A percentile compares a stretch with the other conserved stretches of the same genome.
These are phyloP conservation scores for Drosophila macrospina DNA, from an alignment of 2,888 invertebrate species.

Conservation along the genomic window DNA sequence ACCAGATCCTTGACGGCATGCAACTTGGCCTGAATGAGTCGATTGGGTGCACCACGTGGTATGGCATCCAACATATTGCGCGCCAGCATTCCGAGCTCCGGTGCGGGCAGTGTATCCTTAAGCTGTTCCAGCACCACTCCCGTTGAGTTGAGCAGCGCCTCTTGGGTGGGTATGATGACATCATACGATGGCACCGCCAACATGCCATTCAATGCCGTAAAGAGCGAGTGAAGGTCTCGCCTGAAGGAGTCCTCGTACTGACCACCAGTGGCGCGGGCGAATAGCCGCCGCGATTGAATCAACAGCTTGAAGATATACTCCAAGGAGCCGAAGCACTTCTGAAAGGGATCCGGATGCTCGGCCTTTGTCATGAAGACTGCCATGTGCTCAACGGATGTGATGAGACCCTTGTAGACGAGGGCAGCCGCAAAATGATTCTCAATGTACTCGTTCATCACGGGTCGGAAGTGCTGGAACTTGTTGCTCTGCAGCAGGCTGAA, in stretches of 20 bases:
- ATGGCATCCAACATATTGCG: slow-evolving; percentile 92
- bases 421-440: slow-evolving; percentile 97
- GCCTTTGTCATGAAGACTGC: slow-evolving; percentile 94
- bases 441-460: slow-evolving; percentile 97
- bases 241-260: slow-evolving; percentile 95
- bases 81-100: slow-evolving; percentile 92
- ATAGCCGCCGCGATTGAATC: slow-evolving; percentile 93
- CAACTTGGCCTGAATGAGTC: slow-evolving; percentile 92
- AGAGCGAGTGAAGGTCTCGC: slow-evolving; percentile 92
- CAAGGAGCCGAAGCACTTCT: slow-evolving; percentile 94
- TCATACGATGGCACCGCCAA: slow-evolving; percentile 89
- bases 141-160: slow-evolving; percentile 92
- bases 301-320: slow-evolving; percentile 97
- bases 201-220: slow-evolving; percentile 92
- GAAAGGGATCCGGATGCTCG: slow-evolving; percentile 95
- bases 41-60: slow-evolving; percentile 86
- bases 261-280: slow-evolving; percentile 94
- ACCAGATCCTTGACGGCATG: slow-evolving; percentile 93
- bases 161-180: slow-evolving; percentile 91
- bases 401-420: slow-evolving; percentile 95
- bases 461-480: slow-evolving; percentile 97
- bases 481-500: slow-evolving; percentile 95
- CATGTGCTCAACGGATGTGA: slow-evolving; percentile 95
- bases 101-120: slow-evolving; percentile 89
- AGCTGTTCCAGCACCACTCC: slow-evolving; percentile 94